Conservation (phyloP, 1,140 invertebrate species). For the Camponotus vicinus region DNA sequence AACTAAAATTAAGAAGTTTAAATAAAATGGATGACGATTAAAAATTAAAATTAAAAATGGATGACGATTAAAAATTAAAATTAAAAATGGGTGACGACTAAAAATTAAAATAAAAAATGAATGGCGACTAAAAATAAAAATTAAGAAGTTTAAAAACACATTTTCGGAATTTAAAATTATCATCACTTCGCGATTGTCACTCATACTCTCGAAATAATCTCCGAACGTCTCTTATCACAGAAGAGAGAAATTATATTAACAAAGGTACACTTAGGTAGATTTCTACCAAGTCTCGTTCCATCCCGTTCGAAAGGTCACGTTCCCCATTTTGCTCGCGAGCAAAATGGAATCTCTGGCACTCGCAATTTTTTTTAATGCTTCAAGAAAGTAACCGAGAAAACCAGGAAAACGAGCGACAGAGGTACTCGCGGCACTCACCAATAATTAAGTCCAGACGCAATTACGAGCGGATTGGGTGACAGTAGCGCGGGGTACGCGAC, state of each 20-base stretch:
- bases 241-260: not conserved
- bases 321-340: slow-evolving; percentile 1
- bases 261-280: not conserved
- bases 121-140: not conserved
- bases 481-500: slow-evolving; percentile 82
- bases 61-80: not conserved
- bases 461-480: slow-evolving; percentile 81
- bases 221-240: not conserved
- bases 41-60: not conserved
- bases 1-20: not conserved
- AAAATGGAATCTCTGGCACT: not conserved
- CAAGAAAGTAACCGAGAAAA: not conserved
- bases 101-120: not conserved
- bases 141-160: not conserved
- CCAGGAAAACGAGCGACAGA: not conserved
- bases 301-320: not conserved
- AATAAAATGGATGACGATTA: not conserved
- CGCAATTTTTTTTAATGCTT: not conserved
- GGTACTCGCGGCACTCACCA: slow-evolving; percentile 81
- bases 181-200: not conserved
- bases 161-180: not conserved
- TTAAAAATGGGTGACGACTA: not conserved
- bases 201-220: not conserved
- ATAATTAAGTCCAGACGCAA: slow-evolving; percentile 86
- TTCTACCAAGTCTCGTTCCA: not conserved